Base-by-base conservation (phyloP, 2,888 invertebrate genomes). In the Cheilosia impressa region DNA sequence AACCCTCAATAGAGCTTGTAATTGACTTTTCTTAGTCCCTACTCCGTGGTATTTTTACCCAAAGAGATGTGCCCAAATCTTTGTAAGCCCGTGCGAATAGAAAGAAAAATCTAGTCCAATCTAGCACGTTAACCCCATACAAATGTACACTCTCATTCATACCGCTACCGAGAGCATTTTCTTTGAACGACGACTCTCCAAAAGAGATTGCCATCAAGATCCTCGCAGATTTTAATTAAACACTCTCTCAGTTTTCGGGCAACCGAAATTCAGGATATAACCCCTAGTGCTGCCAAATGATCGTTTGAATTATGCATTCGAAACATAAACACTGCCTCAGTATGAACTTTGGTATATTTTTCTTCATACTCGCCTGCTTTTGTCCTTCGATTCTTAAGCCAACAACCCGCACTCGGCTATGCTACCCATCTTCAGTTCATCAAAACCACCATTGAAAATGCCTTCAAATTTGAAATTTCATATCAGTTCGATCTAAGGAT, bases 401-500 rank as follows among this genome's bases (percentile, higher is more conserved):
- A 63, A 63, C 57, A 55, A 63, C 5, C 47, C 17, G n/a, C 43
- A 45, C 45, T 5, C 13, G 38, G 41, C 41, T 45, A 9, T 31
- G 9, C 58, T 22, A 41, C 19, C 41, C 57, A 53, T 45, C 60
- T 50, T 53, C 17, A 66, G 47, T 58, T 43, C 76, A 62, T 53
- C 60, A 41, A 63, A 60, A 63, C 13, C 38, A 66, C 50, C 43
- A 73, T 19, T 41, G 31, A 82, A 62, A 72, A 50, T 60, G 65
- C 34, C 43, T 43, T 78, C 66, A 68, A 63, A 75, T 73, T 69
- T 63, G 84, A 84, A 79, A 75, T 79, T 58, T 75, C 34, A 75
- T 84, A 84, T 84, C 84, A 69, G 69, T 75, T 84, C 65, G 84
- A 84, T 84, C 84, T 84, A 84, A 84, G 84, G 73, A 84, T 84